A percentile compares a stretch with the other conserved stretches of the same genome.
Conservation (phyloP, 2,113 vertebrate species). For the Carlito syrichta region DNA sequence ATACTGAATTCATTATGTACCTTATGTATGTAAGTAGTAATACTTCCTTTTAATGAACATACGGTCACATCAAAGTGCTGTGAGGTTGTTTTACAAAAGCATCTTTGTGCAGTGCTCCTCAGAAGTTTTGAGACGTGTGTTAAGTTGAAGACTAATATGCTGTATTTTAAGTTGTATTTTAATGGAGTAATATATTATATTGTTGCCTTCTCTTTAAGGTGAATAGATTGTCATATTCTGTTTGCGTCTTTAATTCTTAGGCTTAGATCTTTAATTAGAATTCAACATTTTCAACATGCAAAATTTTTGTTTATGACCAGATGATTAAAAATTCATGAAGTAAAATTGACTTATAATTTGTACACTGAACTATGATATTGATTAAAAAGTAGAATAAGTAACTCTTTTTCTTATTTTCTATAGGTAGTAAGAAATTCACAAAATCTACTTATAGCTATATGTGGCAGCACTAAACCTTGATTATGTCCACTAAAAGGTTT, state of each 20-base stretch:
- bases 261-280: conserved; percentile 48
- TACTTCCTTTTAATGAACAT: conserved; percentile 76
- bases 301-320: conserved; percentile 24
- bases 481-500: neutral
- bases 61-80: conserved; percentile 72
- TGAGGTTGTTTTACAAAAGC: conserved; percentile 66
- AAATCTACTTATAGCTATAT: neutral
- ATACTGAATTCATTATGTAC: conserved; percentile 77
- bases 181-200: conserved; percentile 60
- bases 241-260: conserved; percentile 45
- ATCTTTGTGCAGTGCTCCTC: conserved; percentile 54
- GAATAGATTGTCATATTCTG: conserved; percentile 31
- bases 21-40: conserved; percentile 73
- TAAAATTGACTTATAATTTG: conserved; percentile 29
- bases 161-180: conserved; percentile 68
- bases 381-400: neutral
- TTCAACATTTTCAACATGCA: neutral
- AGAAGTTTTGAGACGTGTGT: conserved; percentile 53
- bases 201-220: conserved; percentile 56
- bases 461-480: neutral
- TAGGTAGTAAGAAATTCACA: neutral
- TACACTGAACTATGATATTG: neutral
- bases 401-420: neutral
- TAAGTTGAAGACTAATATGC: conserved; percentile 52
- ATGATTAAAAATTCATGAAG: conserved; percentile 14